Conservation (phyloP, 2,797 vertebrate genomes). For the Triplophysa yarkandensis region DNA sequence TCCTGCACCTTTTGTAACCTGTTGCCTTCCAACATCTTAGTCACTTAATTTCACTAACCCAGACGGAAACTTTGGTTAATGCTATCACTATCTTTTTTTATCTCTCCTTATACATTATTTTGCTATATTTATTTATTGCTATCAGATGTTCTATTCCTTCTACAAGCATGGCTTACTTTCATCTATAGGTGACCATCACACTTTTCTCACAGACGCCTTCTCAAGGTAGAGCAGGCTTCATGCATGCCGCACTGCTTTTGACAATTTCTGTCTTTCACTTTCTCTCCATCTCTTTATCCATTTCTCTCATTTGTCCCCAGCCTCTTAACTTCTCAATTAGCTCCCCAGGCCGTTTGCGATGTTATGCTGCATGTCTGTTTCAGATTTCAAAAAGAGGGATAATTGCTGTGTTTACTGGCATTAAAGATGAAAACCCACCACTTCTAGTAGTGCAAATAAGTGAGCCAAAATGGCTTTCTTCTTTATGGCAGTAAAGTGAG, state of each 20-base stretch:
- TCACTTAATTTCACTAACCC: constrained; percentile 32
- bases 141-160: constrained; percentile 87
- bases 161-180: constrained; percentile 86
- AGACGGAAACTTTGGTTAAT: constrained; percentile 5
- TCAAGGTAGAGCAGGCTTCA: constrained; percentile 83
- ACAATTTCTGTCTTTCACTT: constrained; percentile 29
- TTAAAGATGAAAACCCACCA: constrained; percentile 50
- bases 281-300: constrained; percentile 2
- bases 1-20: constrained; percentile 7
- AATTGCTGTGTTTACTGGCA: constrained; percentile 61
- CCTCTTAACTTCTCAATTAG: constrained; percentile 41
- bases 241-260: constrained; percentile 54
- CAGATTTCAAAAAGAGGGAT: constrained; percentile 54
- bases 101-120: constrained; percentile 21
- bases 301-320: constrained; percentile 38
- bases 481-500: constrained; percentile 49
- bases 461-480: constrained; percentile 56
- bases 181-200: constrained; percentile 79
- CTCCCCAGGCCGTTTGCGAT: constrained; percentile 41
- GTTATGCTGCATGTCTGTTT: constrained; percentile 52
- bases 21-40: not conserved
- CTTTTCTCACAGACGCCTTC: constrained; percentile 80
- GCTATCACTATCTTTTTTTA: constrained; percentile 5
- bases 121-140: constrained; percentile 23
- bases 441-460: constrained; percentile 60